These are phyloP conservation scores for Temnothorax ravouxi DNA, from an alignment of 2,888 invertebrate genomes.

Conservation along the genomic window DNA sequence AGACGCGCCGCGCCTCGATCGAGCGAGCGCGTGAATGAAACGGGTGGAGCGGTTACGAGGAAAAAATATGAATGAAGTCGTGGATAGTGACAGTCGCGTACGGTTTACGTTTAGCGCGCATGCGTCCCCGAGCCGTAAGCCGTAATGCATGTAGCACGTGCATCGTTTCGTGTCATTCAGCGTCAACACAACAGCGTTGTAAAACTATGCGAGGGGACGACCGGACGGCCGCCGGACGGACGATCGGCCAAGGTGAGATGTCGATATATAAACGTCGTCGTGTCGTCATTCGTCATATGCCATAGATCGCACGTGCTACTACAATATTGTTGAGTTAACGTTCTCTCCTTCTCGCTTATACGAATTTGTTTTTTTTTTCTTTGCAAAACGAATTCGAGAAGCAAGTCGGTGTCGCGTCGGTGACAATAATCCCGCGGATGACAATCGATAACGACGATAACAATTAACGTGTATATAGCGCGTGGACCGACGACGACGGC, in stretches of 20 bases:
- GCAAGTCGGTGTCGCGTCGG: too few relatives aligned
- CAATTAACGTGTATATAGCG: too few relatives aligned
- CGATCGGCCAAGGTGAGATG: constrained; percentile 55
- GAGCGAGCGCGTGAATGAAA: constrained; percentile 69
- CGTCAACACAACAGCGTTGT: constrained; percentile 58
- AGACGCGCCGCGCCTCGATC: constrained; percentile 14
- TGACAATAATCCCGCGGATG: too few relatives aligned
- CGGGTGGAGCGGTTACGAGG: constrained; percentile 70
- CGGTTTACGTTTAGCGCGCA: constrained; percentile 71
- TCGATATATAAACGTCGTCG: not conserved
- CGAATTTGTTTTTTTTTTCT: too few relatives aligned
- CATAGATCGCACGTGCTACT: constrained; percentile 8
- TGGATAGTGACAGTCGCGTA: constrained; percentile 76
- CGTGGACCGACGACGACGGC: too few relatives aligned
- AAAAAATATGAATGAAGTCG: constrained; percentile 80
- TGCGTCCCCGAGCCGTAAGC: constrained; percentile 64
- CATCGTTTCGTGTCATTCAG: constrained; percentile 73
- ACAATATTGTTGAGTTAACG: too few relatives aligned
- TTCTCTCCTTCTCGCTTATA: too few relatives aligned
- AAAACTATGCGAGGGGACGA: constrained; percentile 54
- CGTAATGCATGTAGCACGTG: constrained; percentile 67
- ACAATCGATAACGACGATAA: too few relatives aligned
- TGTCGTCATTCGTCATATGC: not conserved
- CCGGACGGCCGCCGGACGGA: not conserved
- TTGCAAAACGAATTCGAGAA: too few relatives aligned